Evolutionary conservation across 2,888 invertebrate genomes (phyloP).

Genomic region (Branchipolynoe longqiensis): DNA sequence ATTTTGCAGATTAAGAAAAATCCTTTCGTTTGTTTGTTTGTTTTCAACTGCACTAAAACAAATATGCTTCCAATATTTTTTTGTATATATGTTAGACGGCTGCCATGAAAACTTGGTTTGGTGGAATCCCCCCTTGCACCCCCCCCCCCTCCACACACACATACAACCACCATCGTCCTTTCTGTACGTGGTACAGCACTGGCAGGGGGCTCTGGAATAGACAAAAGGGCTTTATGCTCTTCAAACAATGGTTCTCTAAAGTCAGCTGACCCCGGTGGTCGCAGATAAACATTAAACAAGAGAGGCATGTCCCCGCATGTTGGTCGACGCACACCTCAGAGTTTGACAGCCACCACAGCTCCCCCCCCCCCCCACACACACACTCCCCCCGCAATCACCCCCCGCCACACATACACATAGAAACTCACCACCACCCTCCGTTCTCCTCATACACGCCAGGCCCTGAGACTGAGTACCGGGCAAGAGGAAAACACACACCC

Average conservation of each 20-base stretch:
- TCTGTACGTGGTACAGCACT: constrained; percentile 1
- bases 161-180: too few species aligned
- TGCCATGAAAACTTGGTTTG: not conserved
- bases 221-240: constrained; percentile 44
- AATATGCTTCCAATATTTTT: not conserved
- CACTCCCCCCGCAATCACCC: too few species aligned
- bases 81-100: constrained; percentile 4
- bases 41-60: not conserved
- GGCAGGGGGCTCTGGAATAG: constrained; percentile 17
- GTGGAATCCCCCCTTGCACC: constrained; percentile 1
- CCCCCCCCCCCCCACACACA: too few species aligned
- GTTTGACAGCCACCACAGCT: too few species aligned
- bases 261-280: constrained; percentile 35
- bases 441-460: too few species aligned
- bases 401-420: too few species aligned
- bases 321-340: not conserved
- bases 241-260: constrained; percentile 56
- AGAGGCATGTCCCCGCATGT: constrained; percentile 50
- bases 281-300: constrained; percentile 56
- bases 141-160: too few species aligned
- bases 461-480: too few species aligned
- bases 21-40: not conserved
- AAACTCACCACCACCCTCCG: too few species aligned
- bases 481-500: too few species aligned
- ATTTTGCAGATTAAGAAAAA: not conserved